Evolutionary conservation across 2,113 vertebrate genomes (phyloP), one percentile per base, ranked within the genome.

Genomic region (Chaenogobius annularis): DNA sequence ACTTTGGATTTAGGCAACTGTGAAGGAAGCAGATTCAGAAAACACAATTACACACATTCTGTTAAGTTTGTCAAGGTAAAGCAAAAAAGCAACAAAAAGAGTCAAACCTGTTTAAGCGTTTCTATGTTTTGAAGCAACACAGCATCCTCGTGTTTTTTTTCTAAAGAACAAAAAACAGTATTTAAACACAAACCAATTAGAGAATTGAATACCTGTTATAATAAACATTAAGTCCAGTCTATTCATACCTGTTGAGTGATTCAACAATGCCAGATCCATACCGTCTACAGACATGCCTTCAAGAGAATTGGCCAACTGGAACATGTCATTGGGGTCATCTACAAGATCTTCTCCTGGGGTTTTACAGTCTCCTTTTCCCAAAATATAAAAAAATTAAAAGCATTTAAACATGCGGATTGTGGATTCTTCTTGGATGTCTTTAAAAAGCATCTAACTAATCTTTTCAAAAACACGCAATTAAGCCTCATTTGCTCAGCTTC

Each of bases 271-370:
- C 71, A 90, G 66, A 58, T 84, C 69, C 65, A 90, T 69, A 81
- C 89, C 89, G 85, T 94, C 92, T 74, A 93, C 91, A 22, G 94
- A 93, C 79, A 92, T 77, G 68, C 91, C 92, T 79, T 92, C 86
- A 48, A 92, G 85, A 26, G 89, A 86, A 90, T 93, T 88, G 72
- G 93, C 93, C 89, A 93, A 70, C 70, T 85, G 92, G 81, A 93
- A 83, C 89, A 93, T 88, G 79, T 93, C 90, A 82, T 91, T 69
- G 59, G 91, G 91, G 77, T 92, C 92, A 78, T 94, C 94, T 70
- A 94, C 92, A 56, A 88, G 81, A 75, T 89, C 77, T 69, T 93
- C 94, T 52, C 88, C 78, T 46, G 92, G 90, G 69, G 87, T 91
- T 86, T 88, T 91, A 74, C 93, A 85, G 78, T 69, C 78, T 59